Evolutionary conservation across 2,797 vertebrate species (phyloP), one percentile per base, ranked within the genome.

Genomic region (Forpus xanthops): DNA sequence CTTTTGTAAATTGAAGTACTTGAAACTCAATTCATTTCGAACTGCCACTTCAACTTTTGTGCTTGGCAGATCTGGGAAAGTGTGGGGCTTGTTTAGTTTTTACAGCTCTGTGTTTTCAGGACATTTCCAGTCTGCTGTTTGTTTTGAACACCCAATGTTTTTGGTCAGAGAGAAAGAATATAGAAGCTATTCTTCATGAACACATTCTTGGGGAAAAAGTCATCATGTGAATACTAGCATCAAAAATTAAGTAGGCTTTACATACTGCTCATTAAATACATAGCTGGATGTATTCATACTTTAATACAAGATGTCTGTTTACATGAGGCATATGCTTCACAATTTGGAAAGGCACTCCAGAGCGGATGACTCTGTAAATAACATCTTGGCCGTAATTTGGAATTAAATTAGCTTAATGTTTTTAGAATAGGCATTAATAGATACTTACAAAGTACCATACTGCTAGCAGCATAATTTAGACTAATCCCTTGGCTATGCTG

Each of bases 311-410:
- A 79, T 76, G 37, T 64, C 85, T 84, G 60, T 91, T 96, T 93
- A 86, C 80, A 47, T 56, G 47, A 91, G 83, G 35, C 89, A 91
- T 93, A 85, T 81, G 89, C 80, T 67, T 94, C 76, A n/a, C 67
- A 72, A 90, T 87, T 93, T 94, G 88, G 84, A 83, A 90, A 91
- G 45, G 33, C 61, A 84, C 60, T 88, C 47, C 50, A 25, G 76
- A 88, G 67, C 13, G 25, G 56, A 47, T 94, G 95, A 66, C 77
- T 96, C 77, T 91, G 87, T 94, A 93, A 96, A 94, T 89, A 96
- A 96, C 5, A 4, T 45, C 80, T 82, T 92, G 21, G 33, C 74
- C 67, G 21, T 93, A 65, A 90, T 81, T 94, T 74, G 67, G 79
- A 92, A 74, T 89, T 89, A 89, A 95, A 93, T 87, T 85, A 80